Evolutionary conservation across 2,797 vertebrate genomes (phyloP), one percentile per base, ranked within the genome.

Genomic region (Scomberomorus guttatus): DNA sequence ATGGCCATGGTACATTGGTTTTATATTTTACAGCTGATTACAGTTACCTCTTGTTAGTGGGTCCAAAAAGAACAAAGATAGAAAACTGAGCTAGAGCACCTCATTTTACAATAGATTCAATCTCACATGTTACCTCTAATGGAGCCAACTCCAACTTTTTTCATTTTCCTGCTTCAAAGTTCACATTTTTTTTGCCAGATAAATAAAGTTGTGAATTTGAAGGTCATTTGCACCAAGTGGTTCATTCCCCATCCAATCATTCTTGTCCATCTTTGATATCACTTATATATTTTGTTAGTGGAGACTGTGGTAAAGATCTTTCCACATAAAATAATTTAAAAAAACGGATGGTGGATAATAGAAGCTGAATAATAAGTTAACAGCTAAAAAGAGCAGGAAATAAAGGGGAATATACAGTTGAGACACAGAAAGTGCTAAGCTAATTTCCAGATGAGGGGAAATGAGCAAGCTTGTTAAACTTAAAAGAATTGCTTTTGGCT

Each of bases 11-110:
- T 74, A 67, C 83, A 72, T 62, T 81, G 77, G 59, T 76, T 85
- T 89, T 72, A 89, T 77, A 81, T 81, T 76, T 82, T 66, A 73
- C 87, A 92, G 87, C 83, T 90, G 90, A 93, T 83, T 81, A 75
- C 55, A 84, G 78, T 90, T 90, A 85, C 74, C 48, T 68, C 87
- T 80, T 76, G 79, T 88, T 78, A 65, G 68, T 20, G 32, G 46
- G 60, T 37, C 67, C 72, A 50, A 76, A 84, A 65, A 85, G 76
- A 90, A 88, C 78, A 89, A 89, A 80, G 80, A 72, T 14, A 60
- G 15, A 81, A 81, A 72, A 58, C 59, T 62, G 32, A 87, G 67
- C 17, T 70, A 18, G 27, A 46, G 18, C 58, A 52, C 42, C 32
- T 72, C 22, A 18, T 58, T 82, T 50, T 72, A 59, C 24, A 72